These are phyloP conservation scores for Noturus placidus DNA, from an alignment of 2,113 vertebrate genomes.

Conservation along the genomic window DNA sequence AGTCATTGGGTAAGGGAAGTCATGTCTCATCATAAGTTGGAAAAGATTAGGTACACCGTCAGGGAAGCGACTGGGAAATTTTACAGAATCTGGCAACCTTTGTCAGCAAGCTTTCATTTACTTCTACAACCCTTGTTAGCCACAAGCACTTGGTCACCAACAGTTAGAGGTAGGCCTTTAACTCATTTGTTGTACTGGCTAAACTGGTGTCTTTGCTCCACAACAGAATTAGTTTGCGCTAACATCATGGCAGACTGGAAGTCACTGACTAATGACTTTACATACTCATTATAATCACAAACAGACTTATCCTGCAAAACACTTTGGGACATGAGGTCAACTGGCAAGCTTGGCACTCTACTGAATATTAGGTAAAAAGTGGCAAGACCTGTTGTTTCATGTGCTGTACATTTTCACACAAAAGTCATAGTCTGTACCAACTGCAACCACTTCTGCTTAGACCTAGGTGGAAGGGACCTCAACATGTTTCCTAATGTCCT, in stretches of 20 bases:
- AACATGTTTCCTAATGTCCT: slow-evolving; percentile 15
- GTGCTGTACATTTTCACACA: neutral
- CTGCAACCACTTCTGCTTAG: slow-evolving; percentile 4
- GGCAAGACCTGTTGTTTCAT: neutral
- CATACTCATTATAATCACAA: neutral
- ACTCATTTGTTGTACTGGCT: neutral
- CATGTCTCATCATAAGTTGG: too few relatives aligned
- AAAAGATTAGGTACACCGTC: too few relatives aligned
- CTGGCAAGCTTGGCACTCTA: neutral
- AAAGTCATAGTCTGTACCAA: neutral
- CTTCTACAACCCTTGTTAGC: slow-evolving; percentile 21
- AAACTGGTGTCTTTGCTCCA: slow-evolving; percentile 11
- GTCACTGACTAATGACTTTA: slow-evolving; percentile 2
- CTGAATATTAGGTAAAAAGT: neutral
- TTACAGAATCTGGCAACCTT: too few relatives aligned
- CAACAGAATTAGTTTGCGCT: neutral
- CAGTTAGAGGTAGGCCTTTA: neutral
- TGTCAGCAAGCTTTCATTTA: neutral
- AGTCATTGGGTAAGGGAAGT: too few relatives aligned
- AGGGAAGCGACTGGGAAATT: too few relatives aligned
- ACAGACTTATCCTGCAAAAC: neutral
- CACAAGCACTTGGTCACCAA: too few relatives aligned
- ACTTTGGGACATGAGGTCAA: slow-evolving; percentile 16
- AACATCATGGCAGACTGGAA: neutral
- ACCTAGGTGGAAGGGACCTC: neutral